phyloP scores from a whole-genome alignment of 2,797 vertebrate species.

The Petrocephalus sullivani region DNA sequence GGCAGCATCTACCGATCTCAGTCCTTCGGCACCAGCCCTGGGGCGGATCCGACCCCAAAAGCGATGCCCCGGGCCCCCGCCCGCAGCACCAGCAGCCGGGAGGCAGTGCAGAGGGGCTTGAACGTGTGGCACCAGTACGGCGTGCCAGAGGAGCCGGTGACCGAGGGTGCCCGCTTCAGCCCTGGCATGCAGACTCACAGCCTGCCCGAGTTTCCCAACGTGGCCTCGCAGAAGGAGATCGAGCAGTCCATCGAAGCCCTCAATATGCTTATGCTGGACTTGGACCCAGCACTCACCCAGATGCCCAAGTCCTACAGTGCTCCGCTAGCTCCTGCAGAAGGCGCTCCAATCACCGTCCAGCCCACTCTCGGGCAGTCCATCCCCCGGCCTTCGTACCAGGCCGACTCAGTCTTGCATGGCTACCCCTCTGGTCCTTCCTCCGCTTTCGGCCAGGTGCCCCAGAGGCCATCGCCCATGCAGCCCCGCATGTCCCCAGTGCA shows the following conservation, averaged over 20 bases:
- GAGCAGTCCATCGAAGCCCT: constrained; percentile 94
- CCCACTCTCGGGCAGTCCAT: constrained; percentile 62
- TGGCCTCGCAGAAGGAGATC: constrained; percentile 84
- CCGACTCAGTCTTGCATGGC: constrained; percentile 42
- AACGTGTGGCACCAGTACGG: constrained; percentile 90
- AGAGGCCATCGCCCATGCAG: constrained; percentile 35
- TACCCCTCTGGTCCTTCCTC: constrained; percentile 39
- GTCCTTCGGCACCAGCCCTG: constrained; percentile 68
- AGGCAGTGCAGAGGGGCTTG: constrained; percentile 90
- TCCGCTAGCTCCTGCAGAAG: constrained; percentile 49
- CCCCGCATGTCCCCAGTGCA: constrained; percentile 45
- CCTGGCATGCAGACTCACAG: constrained; percentile 61
- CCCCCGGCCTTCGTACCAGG: constrained; percentile 53
- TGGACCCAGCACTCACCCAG: constrained; percentile 62
- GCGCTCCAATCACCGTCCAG: constrained; percentile 72
- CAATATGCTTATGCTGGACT: constrained; percentile 88
- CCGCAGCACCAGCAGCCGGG: constrained; percentile 87
- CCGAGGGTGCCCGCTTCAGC: constrained; percentile 64
- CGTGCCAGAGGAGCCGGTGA: constrained; percentile 65
- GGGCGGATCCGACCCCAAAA: constrained; percentile 51
- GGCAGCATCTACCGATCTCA: constrained; percentile 73
- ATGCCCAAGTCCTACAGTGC: constrained; percentile 83
- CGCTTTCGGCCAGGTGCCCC: constrained; percentile 37
- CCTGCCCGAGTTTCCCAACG: constrained; percentile 80
- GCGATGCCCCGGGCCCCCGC: constrained; percentile 78